Evolutionary conservation across 2,797 vertebrate species (phyloP), one percentile per base, ranked within the genome.

Genomic region (Coregonus sp.): DNA sequence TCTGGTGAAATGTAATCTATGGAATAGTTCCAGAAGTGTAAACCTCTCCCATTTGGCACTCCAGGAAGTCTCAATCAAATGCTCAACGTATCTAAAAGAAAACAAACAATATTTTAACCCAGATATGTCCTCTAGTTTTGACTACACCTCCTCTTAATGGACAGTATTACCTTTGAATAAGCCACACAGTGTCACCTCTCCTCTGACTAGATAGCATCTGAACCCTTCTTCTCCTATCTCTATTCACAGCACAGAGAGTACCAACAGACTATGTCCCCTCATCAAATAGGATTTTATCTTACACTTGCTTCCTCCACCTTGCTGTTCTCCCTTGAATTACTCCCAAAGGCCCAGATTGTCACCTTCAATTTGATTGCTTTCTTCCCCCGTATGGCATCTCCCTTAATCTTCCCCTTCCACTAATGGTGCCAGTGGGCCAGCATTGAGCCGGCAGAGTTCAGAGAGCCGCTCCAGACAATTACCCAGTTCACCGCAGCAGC

Each of bases 401-500:
- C 40, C 9, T 47, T 47, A 47, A 47, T 47, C 40, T 47, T 11
- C 29, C 63, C 12, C 9, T 66, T 29, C 25, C 12, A 31, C 63
- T 16, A 66, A 66, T 66, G 25, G 29, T 29, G 11, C 12, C 25
- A 0, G 14, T 66, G 63, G 14, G 14, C 56, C 12, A 5, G 37
- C 37, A 40, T 5, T 37, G 37, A 6, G 37, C 51, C 54, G 18
- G 54, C 16, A 18, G 16, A 18, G 56, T 59, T n/a, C 56, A 59
- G 56, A 29, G 29, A 66, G 14, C 11, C 25, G 29, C 29, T 66
- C 29, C 12, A 66, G 12, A 9, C 63, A 66, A 66, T 66, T 66
- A 66, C 63, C 63, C 63, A 66, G 63, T 66, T 31, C 63, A 66
- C 63, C 14, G 63, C 25, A 14, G 63, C 63, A 66, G 63, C 63